Base-by-base conservation (phyloP, 2,113 vertebrate species). In the Casuarius casuarius region DNA sequence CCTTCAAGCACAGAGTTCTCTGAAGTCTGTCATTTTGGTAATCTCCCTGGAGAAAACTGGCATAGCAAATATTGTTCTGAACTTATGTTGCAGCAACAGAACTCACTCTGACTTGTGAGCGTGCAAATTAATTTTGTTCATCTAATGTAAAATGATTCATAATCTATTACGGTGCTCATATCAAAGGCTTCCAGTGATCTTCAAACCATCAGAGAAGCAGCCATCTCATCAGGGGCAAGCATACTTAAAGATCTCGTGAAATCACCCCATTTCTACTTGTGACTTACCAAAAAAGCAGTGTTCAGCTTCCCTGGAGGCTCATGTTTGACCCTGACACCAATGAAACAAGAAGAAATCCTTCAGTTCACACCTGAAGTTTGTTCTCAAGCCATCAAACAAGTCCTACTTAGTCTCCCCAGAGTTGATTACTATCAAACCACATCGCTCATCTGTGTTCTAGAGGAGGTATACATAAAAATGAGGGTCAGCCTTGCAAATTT, bases 121-220 rank as follows among this genome's bases (percentile, higher is more conserved):
- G 26, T 93, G 52, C 74, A 93, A 86, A 88, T 38, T 83, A 54
- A 5, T 89, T 96, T 95, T 88, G 68, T 59, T 94, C 71, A 67
- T 95, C 71, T 96, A 87, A 84, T 46, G 21, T 48, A 92, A 92
- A 79, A 93, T 90, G 63, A 97, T 96, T 96, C 88, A 76, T 78
- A 83, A 94, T 92, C 68, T 93, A 25, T 84, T 90, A 33, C 6
- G 9, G 31, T 77, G 95, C 63, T 94, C 46, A 73, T 56, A 72
- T 76, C 76, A 96, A 96, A 92, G 62, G 72, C 51, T 93, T 63
- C 12, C 0, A 0, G 7, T 65, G 68, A 16, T 52, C 80, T 89
- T 84, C 48, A 84, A 87, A 52, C 73, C 61, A n/a, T 46, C 40
- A 84, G 65, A 92, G 58, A 33, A 91, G 58, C 73, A 89, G 28